Base-by-base conservation (phyloP, 2,888 invertebrate genomes). In the Geotrupes spiniger region DNA sequence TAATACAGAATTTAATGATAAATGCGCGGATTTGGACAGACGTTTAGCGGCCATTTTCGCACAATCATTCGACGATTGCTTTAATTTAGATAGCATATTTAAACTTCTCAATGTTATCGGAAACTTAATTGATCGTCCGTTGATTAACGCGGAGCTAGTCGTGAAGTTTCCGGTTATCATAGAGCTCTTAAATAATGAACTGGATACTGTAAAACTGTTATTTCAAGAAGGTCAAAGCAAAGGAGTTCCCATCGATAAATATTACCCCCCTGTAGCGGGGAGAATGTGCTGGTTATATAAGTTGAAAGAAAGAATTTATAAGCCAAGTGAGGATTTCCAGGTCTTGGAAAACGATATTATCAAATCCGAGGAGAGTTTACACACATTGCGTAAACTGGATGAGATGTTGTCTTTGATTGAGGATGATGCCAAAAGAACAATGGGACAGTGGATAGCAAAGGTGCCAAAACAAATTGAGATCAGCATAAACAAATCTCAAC, bases 31-130 rank as follows among this genome's bases (percentile, higher is more conserved):
- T 61, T 80, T 88, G 42, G 94, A 95, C 65, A 77, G 86, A 49
- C 77, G 86, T 52, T 75, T 95, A 27, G 89, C 89, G 0, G 84
- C 88, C 11, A 80, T 92, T 52, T 88, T 93, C 62, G 80, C 84
- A 8, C 85, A 87, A 63, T 89, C 87, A 0, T 85, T 92, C 58
- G 85, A 87, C 47, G 93, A 94, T 62, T 90, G 89, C 57, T 77
- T 78, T 55, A 84, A 83, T 26, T 66, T 85, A 5, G 83, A 83
- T 56, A 74, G 78, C 36, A 72, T 78, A 33, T 83, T 82, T 60
- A 85, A 84, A 71, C 77, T 84, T 51, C 49, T 68, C 12, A 65
- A 64, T 41, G 59, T 71, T 6, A 59, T 66, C 54, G 91, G 91
- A 1, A 79, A 82, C 43, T 73, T 94, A 45, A 76, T 87, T 41